Evolutionary conservation across 2,888 invertebrate genomes (phyloP).

Genomic region (Ferdinandea cuprea): DNA sequence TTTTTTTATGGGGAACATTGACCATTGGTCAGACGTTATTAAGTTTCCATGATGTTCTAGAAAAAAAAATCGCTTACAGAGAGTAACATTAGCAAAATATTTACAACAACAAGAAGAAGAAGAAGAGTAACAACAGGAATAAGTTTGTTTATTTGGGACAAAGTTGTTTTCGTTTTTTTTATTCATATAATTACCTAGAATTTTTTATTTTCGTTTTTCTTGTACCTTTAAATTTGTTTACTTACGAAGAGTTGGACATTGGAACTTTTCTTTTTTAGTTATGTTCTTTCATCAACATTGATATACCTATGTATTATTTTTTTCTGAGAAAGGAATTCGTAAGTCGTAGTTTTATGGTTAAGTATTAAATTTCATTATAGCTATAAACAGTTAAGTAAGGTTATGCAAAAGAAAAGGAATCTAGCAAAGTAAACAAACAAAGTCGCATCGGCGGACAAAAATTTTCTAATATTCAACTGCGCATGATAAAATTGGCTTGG

Average conservation of each 20-base stretch:
- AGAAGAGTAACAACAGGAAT: conserved; percentile 56
- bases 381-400: conserved; percentile 55
- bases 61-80: conserved; percentile 34
- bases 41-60: conserved; percentile 46
- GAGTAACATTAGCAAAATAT: neutral
- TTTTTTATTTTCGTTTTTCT: conserved; percentile 54
- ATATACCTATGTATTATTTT: conserved; percentile 6
- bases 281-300: neutral
- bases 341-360: conserved; percentile 16
- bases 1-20: conserved; percentile 8
- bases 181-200: conserved; percentile 13
- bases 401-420: conserved; percentile 5
- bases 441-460: neutral
- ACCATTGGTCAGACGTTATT: conserved; percentile 23
- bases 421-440: conserved; percentile 5
- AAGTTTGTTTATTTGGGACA: conserved; percentile 80
- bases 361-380: conserved; percentile 43
- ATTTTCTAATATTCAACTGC: conserved; percentile 1
- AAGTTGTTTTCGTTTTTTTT: conserved; percentile 76
- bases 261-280: conserved; percentile 51
- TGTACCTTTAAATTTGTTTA: conserved; percentile 70
- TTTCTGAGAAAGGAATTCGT: conserved; percentile 43
- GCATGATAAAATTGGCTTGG: neutral
- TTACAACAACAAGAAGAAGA: conserved; percentile 22
- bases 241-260: conserved; percentile 42